A percentile compares a stretch with the other conserved stretches of the same genome.
phyloP scores from a whole-genome alignment of 2,113 vertebrate species.

The Dasyurus viverrinus region DNA sequence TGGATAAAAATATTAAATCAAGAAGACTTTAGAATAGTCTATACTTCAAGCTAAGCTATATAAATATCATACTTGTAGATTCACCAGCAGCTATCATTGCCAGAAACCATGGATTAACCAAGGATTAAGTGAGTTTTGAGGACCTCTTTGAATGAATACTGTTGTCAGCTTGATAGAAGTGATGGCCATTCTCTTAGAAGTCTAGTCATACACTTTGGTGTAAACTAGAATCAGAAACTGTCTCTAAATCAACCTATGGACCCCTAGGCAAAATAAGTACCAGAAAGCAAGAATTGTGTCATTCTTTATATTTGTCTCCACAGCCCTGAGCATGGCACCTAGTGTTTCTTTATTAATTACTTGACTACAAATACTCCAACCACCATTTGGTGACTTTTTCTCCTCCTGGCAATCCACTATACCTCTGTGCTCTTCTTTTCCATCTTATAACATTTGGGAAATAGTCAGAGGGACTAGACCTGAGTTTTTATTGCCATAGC shows the following conservation, averaged over 20 bases:
- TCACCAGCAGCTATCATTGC: background rate
- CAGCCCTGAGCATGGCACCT: background rate
- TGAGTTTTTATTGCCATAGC: background rate
- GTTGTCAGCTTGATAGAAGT: background rate
- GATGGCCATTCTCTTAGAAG: background rate
- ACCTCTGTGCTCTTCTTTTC: background rate
- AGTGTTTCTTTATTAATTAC: background rate
- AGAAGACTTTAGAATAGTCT: background rate
- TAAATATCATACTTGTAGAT: background rate
- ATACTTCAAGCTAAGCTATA: background rate
- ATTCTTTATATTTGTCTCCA: background rate
- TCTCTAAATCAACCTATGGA: background rate
- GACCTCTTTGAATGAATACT: background rate
- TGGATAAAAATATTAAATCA: slow-evolving; percentile 32
- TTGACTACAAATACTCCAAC: background rate
- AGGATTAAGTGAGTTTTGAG: background rate
- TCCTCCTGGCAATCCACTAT: background rate
- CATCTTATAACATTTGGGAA: background rate
- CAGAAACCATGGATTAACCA: background rate
- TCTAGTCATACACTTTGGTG: background rate
- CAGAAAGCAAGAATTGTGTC: background rate
- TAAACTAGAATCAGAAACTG: background rate
- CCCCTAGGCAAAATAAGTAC: background rate
- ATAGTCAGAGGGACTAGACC: background rate
- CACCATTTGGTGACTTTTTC: background rate